Percentiles rank a stretch among this genome's conserved stretches.
Conservation (phyloP, 2,113 vertebrate species). For the Megaceryle maxima region DNA sequence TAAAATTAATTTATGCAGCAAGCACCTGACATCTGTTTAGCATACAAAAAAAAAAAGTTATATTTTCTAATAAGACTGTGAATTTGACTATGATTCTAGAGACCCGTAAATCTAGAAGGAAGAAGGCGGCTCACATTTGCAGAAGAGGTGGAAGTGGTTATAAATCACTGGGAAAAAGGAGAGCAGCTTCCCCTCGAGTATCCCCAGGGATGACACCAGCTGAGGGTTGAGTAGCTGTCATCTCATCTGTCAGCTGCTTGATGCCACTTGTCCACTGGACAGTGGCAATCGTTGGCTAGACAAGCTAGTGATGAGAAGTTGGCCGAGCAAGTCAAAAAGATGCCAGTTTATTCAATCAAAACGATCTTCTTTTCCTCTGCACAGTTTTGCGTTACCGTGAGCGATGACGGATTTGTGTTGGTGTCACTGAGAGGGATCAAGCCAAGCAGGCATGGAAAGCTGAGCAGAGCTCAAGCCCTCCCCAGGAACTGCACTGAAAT, state of each 20-base stretch:
- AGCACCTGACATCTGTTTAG: background rate
- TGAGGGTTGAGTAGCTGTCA: background rate
- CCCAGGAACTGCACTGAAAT: background rate
- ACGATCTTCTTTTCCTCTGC: background rate
- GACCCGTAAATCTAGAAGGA: background rate
- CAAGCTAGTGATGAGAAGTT: background rate
- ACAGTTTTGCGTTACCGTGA: accelerated
- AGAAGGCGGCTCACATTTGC: background rate
- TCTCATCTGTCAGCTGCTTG: accelerated
- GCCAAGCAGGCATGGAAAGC: accelerated
- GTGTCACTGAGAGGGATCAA: background rate
- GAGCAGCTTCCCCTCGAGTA: background rate
- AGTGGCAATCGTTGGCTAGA: background rate
- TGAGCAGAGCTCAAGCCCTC: background rate
- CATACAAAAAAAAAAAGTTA: background rate
- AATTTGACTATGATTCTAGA: background rate
- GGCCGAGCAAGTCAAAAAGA: background rate
- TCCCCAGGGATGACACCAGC: background rate
- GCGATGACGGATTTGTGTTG: background rate
- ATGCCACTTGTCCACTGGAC: background rate
- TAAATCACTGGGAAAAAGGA: accelerated
- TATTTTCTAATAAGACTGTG: background rate
- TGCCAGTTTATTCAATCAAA: background rate
- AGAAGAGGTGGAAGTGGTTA: background rate
- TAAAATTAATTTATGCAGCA: background rate